phyloP scores from a whole-genome alignment of 2,888 invertebrate species.

The Sipunculus nudus region DNA sequence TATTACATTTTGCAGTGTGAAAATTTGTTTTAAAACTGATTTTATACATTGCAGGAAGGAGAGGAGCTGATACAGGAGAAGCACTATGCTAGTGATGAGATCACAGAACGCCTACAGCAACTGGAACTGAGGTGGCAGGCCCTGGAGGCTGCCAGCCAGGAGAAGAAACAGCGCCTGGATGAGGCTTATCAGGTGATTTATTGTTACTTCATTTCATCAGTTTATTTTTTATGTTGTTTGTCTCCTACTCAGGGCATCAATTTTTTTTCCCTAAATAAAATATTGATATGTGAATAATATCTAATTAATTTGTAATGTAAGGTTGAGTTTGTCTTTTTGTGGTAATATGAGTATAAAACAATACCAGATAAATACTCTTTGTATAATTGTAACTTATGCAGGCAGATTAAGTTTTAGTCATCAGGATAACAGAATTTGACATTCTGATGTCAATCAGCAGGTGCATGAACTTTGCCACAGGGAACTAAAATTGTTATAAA shows the following conservation, averaged over 20 bases:
- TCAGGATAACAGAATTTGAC: too few species aligned
- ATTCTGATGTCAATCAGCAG: too few species aligned
- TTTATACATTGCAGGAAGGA: slow-evolving; percentile 57
- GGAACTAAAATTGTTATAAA: too few species aligned
- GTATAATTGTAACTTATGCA: too few species aligned
- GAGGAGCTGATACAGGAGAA: slow-evolving; percentile 73
- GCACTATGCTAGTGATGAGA: slow-evolving; percentile 90
- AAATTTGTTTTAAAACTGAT: too few species aligned
- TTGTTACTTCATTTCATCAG: not conserved
- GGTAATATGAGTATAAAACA: not conserved
- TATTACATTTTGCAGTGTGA: too few species aligned
- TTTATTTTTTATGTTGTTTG: not conserved
- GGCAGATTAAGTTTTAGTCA: too few species aligned
- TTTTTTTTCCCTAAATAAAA: not conserved
- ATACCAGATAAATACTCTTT: not conserved
- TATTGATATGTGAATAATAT: not conserved
- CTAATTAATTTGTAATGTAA: not conserved
- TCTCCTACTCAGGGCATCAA: not conserved
- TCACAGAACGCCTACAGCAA: slow-evolving; percentile 82
- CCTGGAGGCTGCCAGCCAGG: slow-evolving; percentile 81
- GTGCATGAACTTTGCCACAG: too few species aligned
- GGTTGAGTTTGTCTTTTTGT: not conserved
- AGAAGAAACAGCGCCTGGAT: slow-evolving; percentile 84
- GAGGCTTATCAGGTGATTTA: slow-evolving; percentile 81
- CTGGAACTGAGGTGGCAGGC: slow-evolving; percentile 88